phyloP scores from a whole-genome alignment of 2,888 invertebrate species.

The Harpalus rufipes region DNA sequence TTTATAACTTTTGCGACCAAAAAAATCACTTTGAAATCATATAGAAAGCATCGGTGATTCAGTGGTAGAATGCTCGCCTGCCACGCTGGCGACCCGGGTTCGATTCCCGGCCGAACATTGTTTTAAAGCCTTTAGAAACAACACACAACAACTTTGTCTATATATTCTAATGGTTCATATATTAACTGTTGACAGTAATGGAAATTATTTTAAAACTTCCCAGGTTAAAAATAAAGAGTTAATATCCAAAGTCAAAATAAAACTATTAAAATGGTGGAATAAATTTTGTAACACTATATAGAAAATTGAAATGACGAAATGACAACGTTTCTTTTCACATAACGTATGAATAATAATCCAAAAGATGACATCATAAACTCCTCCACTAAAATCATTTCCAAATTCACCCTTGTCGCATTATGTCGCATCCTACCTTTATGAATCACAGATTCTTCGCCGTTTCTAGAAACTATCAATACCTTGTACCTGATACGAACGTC shows the following conservation, averaged over 20 bases:
- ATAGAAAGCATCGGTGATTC: constrained; percentile 78
- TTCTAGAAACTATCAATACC: constrained; percentile 73
- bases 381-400: background rate
- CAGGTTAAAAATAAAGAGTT: no score
- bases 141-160: no score
- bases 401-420: background rate
- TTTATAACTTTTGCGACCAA: background rate
- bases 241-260: no score
- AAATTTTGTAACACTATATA: no score
- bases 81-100: constrained; percentile 80
- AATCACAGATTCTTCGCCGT: constrained; percentile 11
- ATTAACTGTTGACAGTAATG: no score
- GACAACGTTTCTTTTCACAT: background rate
- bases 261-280: no score
- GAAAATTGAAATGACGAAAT: background rate
- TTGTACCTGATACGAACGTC: constrained; percentile 74
- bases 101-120: constrained; percentile 79
- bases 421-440: background rate
- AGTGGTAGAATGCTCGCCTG: constrained; percentile 80
- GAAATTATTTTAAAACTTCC: no score
- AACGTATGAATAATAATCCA: background rate
- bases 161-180: no score
- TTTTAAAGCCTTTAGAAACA: background rate
- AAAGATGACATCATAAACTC: background rate
- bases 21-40: background rate